Base-by-base conservation (phyloP, 2,888 invertebrate genomes). In the Scaptomyza caliginosa region DNA sequence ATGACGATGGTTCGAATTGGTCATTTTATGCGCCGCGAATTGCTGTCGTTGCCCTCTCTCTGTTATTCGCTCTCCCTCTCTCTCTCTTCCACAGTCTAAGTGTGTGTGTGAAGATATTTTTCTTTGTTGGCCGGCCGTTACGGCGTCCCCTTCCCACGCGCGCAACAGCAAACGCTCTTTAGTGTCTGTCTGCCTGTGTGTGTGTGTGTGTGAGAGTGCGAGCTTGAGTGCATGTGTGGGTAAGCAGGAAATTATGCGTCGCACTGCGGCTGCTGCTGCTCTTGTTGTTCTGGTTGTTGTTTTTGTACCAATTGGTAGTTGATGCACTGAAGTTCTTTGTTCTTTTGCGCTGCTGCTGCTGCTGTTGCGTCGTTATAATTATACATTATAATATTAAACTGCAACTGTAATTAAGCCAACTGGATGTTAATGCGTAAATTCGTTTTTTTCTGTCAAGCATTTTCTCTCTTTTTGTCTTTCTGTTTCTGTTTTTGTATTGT, bases 201-300 rank as follows among this genome's bases (percentile, higher is more conserved):
- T 58, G 3, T 13, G 13, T 40, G 16, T 34, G 32, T 13, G 30
- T 34, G 49, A 32, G 11, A 30, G 17, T 16, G 52, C 30, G 34
- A 54, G 49, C 48, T 46, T 21, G 19, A 40, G 16, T 42, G 21
- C 52, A 45, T 57, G 80, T 67, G 78, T 74, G 70, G 77, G 77
- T 59, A 76, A 86, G 77, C 73, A 80, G 86, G 77, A 80, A 80
- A 80, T 80, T 86, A 77, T 80, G 79, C 84, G 86, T 79, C 79
- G 85, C 67, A 71, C 72, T 75, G 72, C 71, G 72, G 40, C 66
- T 71, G 66, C 66, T 71, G 66, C 66, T 72, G 50, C 57, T 28
- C 45, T 40, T 50, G 45, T 56, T 55, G 43, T 46, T 64, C 55
- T 42, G 49, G 40, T 46, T 57, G 56, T 39, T 66, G 48, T 57